Evolutionary conservation across 2,888 invertebrate genomes (phyloP).

Genomic region (Nycteola revayana): DNA sequence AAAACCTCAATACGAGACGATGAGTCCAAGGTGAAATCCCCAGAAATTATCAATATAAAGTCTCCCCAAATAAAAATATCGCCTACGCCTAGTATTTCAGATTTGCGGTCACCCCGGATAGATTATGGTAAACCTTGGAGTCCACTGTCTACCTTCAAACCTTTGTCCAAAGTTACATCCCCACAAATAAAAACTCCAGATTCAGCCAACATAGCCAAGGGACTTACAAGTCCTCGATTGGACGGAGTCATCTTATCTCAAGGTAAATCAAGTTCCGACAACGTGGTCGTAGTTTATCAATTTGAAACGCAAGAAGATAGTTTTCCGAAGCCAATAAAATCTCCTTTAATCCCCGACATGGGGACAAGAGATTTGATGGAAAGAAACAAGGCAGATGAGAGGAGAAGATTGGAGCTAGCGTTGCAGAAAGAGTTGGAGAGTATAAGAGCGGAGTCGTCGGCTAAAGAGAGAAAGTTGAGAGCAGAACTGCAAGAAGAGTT

Average conservation of each 20-base stretch:
- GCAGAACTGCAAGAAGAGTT: conserved; percentile 78
- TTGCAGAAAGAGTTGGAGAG: conserved; percentile 76
- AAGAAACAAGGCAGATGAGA: conserved; percentile 66
- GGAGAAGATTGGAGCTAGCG: conserved; percentile 63
- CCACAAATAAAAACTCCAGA: conserved; percentile 59
- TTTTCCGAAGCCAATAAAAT: conserved; percentile 53
- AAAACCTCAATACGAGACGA: conserved; percentile 46
- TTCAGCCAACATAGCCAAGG: conserved; percentile 57
- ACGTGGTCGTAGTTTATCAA: conserved; percentile 73
- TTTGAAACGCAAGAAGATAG: conserved; percentile 66
- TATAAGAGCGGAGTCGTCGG: conserved; percentile 81
- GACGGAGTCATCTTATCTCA: conserved; percentile 73
- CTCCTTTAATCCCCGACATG: conserved; percentile 65
- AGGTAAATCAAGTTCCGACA: conserved; percentile 69
- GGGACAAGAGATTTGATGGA: conserved; percentile 66
- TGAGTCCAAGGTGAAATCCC: conserved; percentile 44
- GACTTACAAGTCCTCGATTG: conserved; percentile 60
- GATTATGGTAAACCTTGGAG: conserved; percentile 65
- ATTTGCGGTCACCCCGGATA: conserved; percentile 54
- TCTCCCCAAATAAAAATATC: conserved; percentile 58
- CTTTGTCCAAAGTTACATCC: conserved; percentile 50
- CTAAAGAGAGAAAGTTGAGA: conserved; percentile 79
- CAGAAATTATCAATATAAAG: conserved; percentile 35
- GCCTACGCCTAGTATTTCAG: conserved; percentile 57
- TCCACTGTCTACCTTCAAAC: conserved; percentile 63